Evolutionary conservation across 2,113 vertebrate genomes (phyloP).

Genomic region (Harpagus bidentatus): DNA sequence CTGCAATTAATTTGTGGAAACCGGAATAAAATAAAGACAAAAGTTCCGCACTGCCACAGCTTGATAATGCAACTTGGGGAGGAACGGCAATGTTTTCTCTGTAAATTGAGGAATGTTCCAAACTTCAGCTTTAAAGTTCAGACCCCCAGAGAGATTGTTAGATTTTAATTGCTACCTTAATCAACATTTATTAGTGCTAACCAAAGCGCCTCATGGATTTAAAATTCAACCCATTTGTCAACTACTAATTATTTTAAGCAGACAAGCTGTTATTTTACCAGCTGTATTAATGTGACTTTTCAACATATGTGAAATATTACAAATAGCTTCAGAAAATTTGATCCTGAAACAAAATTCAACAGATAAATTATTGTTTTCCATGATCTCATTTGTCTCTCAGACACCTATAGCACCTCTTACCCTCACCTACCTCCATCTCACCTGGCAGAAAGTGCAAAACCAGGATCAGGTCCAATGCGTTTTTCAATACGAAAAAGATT

Average conservation of each 20-base stretch:
- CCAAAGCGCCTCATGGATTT: background rate
- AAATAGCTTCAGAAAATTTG: constrained; percentile 1
- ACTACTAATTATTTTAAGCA: constrained; percentile 64
- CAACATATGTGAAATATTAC: constrained; percentile 22
- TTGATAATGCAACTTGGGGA: background rate
- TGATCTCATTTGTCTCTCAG: background rate
- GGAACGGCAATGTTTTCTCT: background rate
- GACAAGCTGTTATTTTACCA: constrained; percentile 58
- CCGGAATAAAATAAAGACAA: background rate
- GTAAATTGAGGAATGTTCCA: background rate
- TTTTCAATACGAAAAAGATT: background rate
- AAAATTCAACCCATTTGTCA: constrained; percentile 45
- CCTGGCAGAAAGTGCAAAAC: background rate
- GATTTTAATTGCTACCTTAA: constrained; percentile 37
- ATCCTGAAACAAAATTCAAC: background rate
- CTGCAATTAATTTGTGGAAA: background rate
- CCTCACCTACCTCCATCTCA: background rate
- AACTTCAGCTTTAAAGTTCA: constrained; percentile 34
- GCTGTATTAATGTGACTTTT: constrained; percentile 21
- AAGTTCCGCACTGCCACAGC: background rate
- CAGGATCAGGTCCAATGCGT: background rate
- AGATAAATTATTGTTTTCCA: background rate
- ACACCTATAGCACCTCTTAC: background rate
- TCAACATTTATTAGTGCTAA: constrained; percentile 11
- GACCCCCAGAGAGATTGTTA: background rate